Conservation (phyloP, 2,113 vertebrate species). For the Dicerorhinus sumatrensis region DNA sequence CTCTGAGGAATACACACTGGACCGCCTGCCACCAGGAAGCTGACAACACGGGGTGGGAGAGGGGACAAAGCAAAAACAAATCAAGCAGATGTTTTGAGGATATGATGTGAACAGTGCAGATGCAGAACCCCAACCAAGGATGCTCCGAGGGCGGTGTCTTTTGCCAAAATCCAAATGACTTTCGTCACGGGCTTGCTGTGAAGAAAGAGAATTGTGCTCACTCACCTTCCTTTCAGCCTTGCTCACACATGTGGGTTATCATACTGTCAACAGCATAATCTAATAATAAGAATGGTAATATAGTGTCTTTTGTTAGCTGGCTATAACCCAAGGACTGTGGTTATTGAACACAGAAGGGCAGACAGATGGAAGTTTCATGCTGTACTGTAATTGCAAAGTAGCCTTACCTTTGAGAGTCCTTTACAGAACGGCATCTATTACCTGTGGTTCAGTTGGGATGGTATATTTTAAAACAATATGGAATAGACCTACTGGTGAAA, state of each 20-base stretch:
- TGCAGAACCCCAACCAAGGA: background rate
- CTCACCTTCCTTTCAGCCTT: constrained; percentile 55
- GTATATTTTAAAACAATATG: constrained; percentile 29
- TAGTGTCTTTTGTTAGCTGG: constrained; percentile 72
- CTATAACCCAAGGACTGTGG: constrained; percentile 68
- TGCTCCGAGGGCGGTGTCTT: background rate
- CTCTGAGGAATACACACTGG: constrained; percentile 53
- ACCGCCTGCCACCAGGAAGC: constrained; percentile 54
- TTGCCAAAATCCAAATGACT: constrained; percentile 71
- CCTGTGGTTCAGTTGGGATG: constrained; percentile 42
- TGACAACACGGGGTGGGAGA: background rate
- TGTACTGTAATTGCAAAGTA: constrained; percentile 71
- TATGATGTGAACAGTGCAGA: background rate
- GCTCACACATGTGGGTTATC: constrained; percentile 23
- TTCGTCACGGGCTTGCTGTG: constrained; percentile 74
- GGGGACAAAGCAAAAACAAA: background rate
- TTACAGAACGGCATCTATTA: constrained; percentile 50
- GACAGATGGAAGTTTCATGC: constrained; percentile 61
- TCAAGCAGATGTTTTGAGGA: constrained; percentile 42
- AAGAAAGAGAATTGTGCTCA: constrained; percentile 44
- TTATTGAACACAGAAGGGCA: constrained; percentile 68
- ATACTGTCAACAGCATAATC: constrained; percentile 60
- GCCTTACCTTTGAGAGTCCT: constrained; percentile 47
- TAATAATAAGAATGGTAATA: constrained; percentile 56
- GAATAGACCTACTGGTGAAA: constrained; percentile 33